These are phyloP conservation scores for Sebastes jordani DNA, from an alignment of 2,797 vertebrate species.

Conservation along the genomic window DNA sequence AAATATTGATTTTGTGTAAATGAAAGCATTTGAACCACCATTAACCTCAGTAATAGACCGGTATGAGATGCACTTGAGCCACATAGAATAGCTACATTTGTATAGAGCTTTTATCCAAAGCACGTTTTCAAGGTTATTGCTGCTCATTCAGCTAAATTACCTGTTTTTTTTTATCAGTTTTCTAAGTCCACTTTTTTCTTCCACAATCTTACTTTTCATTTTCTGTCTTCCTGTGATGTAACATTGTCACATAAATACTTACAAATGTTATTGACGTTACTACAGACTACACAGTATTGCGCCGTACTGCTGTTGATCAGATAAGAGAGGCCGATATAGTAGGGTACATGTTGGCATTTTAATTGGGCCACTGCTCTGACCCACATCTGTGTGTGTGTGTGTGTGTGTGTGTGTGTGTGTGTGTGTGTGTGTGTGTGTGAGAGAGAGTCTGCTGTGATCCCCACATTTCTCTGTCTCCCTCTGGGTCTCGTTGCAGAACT, in stretches of 20 bases:
- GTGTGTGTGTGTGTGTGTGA: not conserved
- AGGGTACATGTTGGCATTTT: constrained; percentile 22
- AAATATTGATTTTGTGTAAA: not conserved
- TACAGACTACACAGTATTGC: not conserved
- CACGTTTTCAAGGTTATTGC: not conserved
- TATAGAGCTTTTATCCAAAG: not conserved
- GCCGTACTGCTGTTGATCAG: constrained; percentile 4
- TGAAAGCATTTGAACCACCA: not conserved
- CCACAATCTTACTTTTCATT: not conserved
- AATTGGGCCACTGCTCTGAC: constrained; percentile 62
- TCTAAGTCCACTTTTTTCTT: not conserved
- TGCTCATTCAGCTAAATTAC: not conserved
- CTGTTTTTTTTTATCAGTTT: not conserved
- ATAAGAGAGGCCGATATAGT: constrained; percentile 24
- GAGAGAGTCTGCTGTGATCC: not conserved
- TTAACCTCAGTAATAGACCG: not conserved
- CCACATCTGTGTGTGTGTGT: constrained; percentile 38
- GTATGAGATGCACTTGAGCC: not conserved
- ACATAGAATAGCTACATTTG: not conserved
- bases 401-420: not conserved
- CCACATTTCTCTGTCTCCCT: constrained; percentile 6
- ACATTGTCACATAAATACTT: not conserved
- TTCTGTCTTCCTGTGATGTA: not conserved
- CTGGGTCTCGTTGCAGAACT: constrained; percentile 8
- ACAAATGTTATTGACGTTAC: not conserved